These are phyloP conservation scores for Tribolium castaneum DNA, from an alignment of 1,140 invertebrate species.

Conservation along the genomic window DNA sequence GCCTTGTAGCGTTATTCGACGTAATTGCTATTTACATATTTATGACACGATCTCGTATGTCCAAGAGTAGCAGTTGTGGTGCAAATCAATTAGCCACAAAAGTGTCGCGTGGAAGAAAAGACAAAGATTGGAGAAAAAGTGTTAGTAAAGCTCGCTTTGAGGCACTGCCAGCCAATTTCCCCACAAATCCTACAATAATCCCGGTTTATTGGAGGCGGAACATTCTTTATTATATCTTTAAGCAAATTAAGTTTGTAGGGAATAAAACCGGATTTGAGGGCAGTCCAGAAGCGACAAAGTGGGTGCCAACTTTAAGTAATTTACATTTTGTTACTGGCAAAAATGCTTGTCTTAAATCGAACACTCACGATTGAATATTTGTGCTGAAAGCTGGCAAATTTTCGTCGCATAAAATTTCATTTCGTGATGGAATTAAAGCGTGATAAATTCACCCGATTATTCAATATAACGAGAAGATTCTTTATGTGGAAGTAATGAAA, in stretches of 20 bases:
- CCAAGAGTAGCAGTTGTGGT: no score
- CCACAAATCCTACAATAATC: not conserved
- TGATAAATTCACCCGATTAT: no score
- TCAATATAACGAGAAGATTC: no score
- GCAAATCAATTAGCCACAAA: not conserved
- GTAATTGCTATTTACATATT: conserved; percentile 24
- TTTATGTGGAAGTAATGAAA: no score
- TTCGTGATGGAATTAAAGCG: no score
- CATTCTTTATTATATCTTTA: not conserved
- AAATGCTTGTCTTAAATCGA: not conserved
- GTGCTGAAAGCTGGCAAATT: no score
- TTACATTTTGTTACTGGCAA: not conserved
- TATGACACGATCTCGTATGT: not conserved
- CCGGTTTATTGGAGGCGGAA: not conserved
- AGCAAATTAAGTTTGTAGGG: not conserved
- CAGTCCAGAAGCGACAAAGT: not conserved
- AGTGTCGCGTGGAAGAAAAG: no score
- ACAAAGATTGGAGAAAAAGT: not conserved
- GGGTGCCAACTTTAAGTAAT: not conserved
- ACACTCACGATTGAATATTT: no score
- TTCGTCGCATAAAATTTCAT: no score
- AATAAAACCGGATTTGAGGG: not conserved
- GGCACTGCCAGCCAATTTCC: not conserved
- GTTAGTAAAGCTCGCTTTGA: not conserved
- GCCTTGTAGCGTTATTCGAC: not conserved